Conservation (phyloP, 2,888 invertebrate species). For the Pandemis cinnamomeana region DNA sequence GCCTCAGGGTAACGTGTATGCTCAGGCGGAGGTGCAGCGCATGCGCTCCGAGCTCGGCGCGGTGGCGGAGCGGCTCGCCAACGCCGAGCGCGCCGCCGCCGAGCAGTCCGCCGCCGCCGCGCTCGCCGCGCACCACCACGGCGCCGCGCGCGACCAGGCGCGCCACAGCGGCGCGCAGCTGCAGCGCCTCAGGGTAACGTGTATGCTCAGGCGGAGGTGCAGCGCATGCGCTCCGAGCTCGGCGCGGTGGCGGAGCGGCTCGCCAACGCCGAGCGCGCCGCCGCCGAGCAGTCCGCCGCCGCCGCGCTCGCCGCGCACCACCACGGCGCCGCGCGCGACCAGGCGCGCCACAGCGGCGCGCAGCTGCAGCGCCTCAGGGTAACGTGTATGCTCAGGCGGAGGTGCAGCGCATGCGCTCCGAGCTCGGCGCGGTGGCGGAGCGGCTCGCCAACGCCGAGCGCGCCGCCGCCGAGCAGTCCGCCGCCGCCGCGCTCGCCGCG, state of each 20-base stretch:
- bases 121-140: conserved; percentile 54
- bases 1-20: conserved; percentile 47
- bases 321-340: conserved; percentile 64
- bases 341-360: conserved; percentile 57
- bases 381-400: conserved; percentile 56
- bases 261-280: conserved; percentile 57
- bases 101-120: conserved; percentile 59
- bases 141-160: conserved; percentile 64
- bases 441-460: conserved; percentile 61
- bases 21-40: conserved; percentile 60
- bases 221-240: conserved; percentile 64
- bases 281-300: conserved; percentile 57
- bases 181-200: conserved; percentile 49
- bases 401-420: conserved; percentile 59
- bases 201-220: conserved; percentile 59
- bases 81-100: conserved; percentile 58
- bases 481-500: conserved; percentile 55
- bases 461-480: conserved; percentile 55
- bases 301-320: conserved; percentile 54
- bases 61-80: conserved; percentile 57
- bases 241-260: conserved; percentile 59
- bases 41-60: conserved; percentile 65
- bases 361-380: conserved; percentile 59
- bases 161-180: conserved; percentile 61
- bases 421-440: conserved; percentile 60